Percentiles rank a stretch among this genome's conserved stretches.
These are phyloP conservation scores for Morone saxatilis DNA, from an alignment of 2,113 vertebrate species.

Conservation along the genomic window DNA sequence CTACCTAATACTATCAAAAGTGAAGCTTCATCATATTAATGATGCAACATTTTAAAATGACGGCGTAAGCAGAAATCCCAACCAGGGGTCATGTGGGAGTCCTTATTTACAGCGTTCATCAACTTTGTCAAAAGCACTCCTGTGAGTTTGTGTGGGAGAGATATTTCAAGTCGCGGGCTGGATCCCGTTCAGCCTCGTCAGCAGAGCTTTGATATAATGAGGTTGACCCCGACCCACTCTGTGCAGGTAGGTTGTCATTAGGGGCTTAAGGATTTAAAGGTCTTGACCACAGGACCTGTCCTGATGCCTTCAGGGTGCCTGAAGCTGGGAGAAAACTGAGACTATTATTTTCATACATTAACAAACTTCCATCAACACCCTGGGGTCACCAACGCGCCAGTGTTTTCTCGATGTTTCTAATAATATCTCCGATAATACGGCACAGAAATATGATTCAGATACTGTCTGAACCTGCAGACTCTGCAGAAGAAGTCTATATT, in stretches of 20 bases:
- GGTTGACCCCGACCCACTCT: slow-evolving; percentile 6
- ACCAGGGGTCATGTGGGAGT: slow-evolving; percentile 33
- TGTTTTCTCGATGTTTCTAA: too few relatives aligned
- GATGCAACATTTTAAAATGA: slow-evolving; percentile 52
- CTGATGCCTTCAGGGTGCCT: not conserved
- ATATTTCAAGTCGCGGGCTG: slow-evolving; percentile 27
- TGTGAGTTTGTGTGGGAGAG: slow-evolving; percentile 13
- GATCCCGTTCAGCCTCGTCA: slow-evolving; percentile 32
- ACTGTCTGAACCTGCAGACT: too few relatives aligned
- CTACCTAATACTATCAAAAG: slow-evolving; percentile 28
- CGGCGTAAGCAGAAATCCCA: slow-evolving; percentile 50
- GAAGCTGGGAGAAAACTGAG: not conserved
- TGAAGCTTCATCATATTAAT: slow-evolving; percentile 60
- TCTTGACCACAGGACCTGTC: not conserved
- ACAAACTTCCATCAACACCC: too few relatives aligned
- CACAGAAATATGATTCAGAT: too few relatives aligned
- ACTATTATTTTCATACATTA: too few relatives aligned
- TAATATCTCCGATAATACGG: too few relatives aligned
- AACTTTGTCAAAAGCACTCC: slow-evolving; percentile 48
- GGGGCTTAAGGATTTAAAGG: not conserved
- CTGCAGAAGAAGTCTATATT: too few relatives aligned
- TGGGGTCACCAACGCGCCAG: too few relatives aligned
- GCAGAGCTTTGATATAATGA: slow-evolving; percentile 61
- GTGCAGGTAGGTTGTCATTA: slow-evolving; percentile 9
- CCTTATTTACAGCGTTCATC: slow-evolving; percentile 61